Evolutionary conservation across 2,113 vertebrate genomes (phyloP).

Genomic region (Coptodon rendalli): DNA sequence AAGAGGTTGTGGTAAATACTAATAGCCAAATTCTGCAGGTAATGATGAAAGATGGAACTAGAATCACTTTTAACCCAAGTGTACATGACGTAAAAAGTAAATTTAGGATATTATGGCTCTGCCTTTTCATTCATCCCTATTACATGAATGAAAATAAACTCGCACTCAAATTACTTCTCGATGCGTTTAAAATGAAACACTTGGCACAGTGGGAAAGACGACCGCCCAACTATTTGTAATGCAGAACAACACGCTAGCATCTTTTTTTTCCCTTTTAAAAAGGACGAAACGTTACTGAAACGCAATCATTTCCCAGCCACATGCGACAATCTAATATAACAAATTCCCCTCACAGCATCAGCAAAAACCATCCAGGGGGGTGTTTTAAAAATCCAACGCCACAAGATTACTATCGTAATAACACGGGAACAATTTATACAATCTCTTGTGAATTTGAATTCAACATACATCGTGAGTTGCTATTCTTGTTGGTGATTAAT

Average conservation of each 20-base stretch:
- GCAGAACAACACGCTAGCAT: background rate
- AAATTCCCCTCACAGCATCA: conserved; percentile 41
- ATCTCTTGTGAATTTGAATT: background rate
- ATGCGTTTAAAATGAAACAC: background rate
- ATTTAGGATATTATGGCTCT: background rate
- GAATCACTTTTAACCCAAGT: background rate
- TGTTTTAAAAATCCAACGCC: background rate
- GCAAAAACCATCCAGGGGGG: conserved; percentile 6
- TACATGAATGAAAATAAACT: conserved; percentile 24
- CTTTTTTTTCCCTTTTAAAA: background rate
- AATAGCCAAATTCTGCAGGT: background rate
- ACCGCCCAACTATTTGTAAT: background rate
- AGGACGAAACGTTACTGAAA: background rate
- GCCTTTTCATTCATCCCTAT: conserved; percentile 23
- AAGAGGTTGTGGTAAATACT: background rate
- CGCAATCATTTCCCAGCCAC: conserved; percentile 17
- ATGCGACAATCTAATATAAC: conserved; percentile 48
- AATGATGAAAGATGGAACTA: background rate
- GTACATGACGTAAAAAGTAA: background rate
- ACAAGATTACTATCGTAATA: background rate
- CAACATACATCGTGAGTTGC: rapidly evolving
- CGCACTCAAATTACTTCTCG: background rate
- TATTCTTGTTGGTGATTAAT: rapidly evolving
- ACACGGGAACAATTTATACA: rapidly evolving
- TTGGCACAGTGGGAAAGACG: rapidly evolving